Base-by-base conservation (phyloP, 2,797 vertebrate genomes). In the Hybognathus amarus region DNA sequence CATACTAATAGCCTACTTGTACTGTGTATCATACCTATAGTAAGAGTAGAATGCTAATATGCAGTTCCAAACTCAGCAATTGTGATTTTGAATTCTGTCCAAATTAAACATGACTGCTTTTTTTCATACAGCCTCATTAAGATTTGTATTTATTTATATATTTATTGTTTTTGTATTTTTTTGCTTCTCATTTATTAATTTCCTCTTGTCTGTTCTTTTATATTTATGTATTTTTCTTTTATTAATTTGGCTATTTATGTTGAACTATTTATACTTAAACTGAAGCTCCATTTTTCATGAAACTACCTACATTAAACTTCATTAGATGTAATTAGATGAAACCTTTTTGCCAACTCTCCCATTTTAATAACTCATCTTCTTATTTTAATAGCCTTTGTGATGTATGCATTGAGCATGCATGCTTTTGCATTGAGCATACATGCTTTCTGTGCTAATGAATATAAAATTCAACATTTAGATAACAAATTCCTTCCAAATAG, bases 401-500 rank as follows among this genome's bases (percentile, higher is more conserved):
- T 10, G 27, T 33, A 54, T 2, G 13, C 22, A 59, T 40, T 76
- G 52, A 59, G 33, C 33, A 59, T 2, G 6, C 30, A 5, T 17
- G 40, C 9, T 47, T 36, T 74, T 2, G 13, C 22, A 59, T 40
- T 76, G 52, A 59, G 33, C 33, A 59, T 2, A 10, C 30, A 5
- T 17, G 40, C 9, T 47, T 36, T 74, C 22, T 40, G 52, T 59
- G 47, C 27, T 52, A 52, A 52, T 61, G 33, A 52, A 5, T 73
- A 33, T 33, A 36, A 5, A 36, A 36, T 36, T 6, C 36, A 36
- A 36, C 27, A 54, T 74, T 54, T 24, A 24, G 52, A 24, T 24
- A 76, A 24, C 33, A 59, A 59, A 76, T 40, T 59, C 52, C 52
- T 76, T 74, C 71, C 71, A 74, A 74, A 54, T 36, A n/a, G 47